Percentiles rank a stretch among this genome's conserved stretches.
Evolutionary conservation across 92 coral and sea anemone species (phyloP).

Genomic region (Umimayanthus chanpuru): DNA sequence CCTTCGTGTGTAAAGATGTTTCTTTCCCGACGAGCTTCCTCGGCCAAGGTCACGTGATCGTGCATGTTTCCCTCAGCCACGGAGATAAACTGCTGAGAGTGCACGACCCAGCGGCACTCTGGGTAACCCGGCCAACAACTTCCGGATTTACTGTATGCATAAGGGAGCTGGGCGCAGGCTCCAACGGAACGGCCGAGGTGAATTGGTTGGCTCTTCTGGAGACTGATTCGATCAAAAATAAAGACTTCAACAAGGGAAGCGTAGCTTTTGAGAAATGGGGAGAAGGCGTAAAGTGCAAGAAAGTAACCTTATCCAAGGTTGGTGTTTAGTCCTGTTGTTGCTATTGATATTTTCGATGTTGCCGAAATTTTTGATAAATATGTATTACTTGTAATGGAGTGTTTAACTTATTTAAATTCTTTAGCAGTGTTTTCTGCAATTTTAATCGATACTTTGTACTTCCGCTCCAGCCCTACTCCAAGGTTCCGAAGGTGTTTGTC

Average conservation of each 20-base stretch:
- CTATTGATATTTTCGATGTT: no score
- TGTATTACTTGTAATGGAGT: no score
- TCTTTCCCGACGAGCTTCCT: slow-evolving; percentile 41
- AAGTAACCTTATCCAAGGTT: slow-evolving; percentile 1
- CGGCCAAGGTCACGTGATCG: slow-evolving; percentile 36
- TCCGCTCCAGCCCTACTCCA: slow-evolving; percentile 4
- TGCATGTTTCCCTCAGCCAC: slow-evolving; percentile 45
- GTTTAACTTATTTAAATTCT: background rate
- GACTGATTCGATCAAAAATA: no score
- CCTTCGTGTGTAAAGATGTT: slow-evolving; percentile 46
- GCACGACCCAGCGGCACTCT: slow-evolving; percentile 53
- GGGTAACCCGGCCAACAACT: slow-evolving; percentile 46
- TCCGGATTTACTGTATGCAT: slow-evolving; percentile 51
- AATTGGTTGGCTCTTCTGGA: no score
- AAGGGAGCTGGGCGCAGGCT: slow-evolving; percentile 54
- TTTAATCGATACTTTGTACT: background rate
- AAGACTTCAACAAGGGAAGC: no score
- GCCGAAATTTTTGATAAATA: no score
- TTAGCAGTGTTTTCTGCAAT: background rate
- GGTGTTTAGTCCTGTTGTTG: background rate
- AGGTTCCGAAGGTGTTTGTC: slow-evolving; percentile 22
- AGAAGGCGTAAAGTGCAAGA: slow-evolving; percentile 15
- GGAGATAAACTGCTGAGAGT: slow-evolving; percentile 43
- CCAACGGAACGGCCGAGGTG: slow-evolving; percentile 42
- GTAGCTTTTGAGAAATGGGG: background rate